Evolutionary conservation across 2,113 vertebrate genomes (phyloP).

Genomic region (Fulmarus glacialis): DNA sequence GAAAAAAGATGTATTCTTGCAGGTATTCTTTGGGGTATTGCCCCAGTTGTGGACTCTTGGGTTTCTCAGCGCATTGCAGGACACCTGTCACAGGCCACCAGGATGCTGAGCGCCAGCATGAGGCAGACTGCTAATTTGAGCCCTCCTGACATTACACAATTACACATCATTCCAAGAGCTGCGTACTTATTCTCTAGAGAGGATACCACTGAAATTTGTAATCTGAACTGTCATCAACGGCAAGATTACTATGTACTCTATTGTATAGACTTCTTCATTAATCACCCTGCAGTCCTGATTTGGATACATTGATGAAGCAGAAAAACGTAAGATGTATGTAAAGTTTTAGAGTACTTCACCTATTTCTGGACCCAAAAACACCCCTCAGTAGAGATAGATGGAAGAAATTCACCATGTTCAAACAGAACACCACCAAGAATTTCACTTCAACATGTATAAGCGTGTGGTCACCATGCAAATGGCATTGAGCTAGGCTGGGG

Average conservation of each 20-base stretch:
- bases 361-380: neutral
- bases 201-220: neutral
- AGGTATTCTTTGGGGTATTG: neutral
- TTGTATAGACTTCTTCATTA: neutral
- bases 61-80: neutral
- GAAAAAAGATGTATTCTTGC: neutral
- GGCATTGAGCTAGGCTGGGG: neutral
- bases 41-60: neutral
- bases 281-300: neutral
- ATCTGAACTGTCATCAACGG: neutral
- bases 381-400: neutral
- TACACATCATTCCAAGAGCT: neutral
- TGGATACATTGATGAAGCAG: neutral
- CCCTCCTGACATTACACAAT: neutral
- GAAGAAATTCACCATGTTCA: neutral
- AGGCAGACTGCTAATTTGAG: neutral
- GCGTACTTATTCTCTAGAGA: neutral
- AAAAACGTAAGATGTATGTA: neutral
- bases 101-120: neutral
- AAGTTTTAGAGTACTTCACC: neutral
- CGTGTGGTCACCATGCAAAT: neutral
- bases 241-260: neutral
- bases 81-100: neutral
- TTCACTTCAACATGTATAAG: neutral
- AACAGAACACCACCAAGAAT: neutral